Evolutionary conservation across 2,888 invertebrate species (phyloP), one percentile per base, ranked within the genome.

Genomic region (Agelastica alni): DNA sequence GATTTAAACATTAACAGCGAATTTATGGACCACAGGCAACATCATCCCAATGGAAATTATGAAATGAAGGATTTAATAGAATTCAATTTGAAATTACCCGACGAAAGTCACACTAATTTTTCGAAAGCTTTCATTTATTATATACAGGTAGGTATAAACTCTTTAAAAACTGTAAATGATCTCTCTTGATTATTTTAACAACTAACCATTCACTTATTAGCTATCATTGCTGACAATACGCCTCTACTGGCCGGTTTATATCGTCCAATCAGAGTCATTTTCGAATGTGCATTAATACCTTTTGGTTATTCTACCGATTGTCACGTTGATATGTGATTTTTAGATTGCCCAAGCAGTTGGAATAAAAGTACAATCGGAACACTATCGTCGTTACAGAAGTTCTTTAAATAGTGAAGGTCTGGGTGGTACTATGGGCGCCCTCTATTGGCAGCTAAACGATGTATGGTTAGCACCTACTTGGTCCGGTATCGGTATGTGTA

Each of bases 391-490:
- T 47, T 68, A 63, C 45, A 62, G 68, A 55, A 80, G 79, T 45
- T 70, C 65, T 31, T 48, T 81, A 5, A 75, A 79, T 60, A 69
- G 70, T 13, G 57, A 73, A n/a, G 85, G 85, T 0, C 75, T 81
- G 65, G 89, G 89, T 3, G 73, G 80, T 57, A 98, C 96, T 0
- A 97, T 96, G 96, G 98, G 98, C 0, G 94, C 96, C 0, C 79
- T 99, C 47, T 99, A 96, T 76, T 99, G 98, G 98, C 98, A 99
- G 76, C 78, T 98, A 7, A 97, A 98, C 74, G 97, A 98, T 74
- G 91, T 97, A 22, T 98, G 98, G 98, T 90, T 93, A 67, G 96
- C 93, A 1, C 96, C 97, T 0, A 91, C 96, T 0, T 98, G 98
- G 98, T 87, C 95, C 3, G 85, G 93, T 20, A 91, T 96, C 60